Conservation (phyloP, 2,113 vertebrate genomes). For the Toxostoma redivivum region DNA sequence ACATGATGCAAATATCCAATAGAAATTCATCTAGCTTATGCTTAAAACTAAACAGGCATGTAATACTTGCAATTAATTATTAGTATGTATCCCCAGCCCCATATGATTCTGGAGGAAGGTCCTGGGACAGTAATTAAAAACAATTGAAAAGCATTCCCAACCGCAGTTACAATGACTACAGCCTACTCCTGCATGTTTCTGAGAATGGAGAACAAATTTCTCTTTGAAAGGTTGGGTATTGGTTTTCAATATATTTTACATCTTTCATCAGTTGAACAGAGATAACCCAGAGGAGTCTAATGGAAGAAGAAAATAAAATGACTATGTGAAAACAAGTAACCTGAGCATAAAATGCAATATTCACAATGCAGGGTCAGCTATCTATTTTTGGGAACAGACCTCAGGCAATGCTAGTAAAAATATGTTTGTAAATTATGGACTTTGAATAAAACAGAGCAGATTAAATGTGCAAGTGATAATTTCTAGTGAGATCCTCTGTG, state of each 20-base stretch:
- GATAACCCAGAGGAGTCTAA: not conserved
- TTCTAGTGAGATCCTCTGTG: not conserved
- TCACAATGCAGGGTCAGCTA: not conserved
- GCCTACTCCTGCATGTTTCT: not conserved
- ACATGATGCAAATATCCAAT: not conserved
- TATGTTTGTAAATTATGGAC: conserved; percentile 43
- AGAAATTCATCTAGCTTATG: not conserved
- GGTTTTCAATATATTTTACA: not conserved
- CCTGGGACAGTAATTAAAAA: not conserved
- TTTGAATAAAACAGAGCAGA: conserved; percentile 15
- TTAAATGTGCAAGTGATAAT: conserved; percentile 4
- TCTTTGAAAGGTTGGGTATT: not conserved
- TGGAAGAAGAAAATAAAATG: not conserved
- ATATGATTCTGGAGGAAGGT: not conserved
- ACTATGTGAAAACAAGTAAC: not conserved
- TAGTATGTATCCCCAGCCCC: not conserved
- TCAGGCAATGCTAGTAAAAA: conserved; percentile 24
- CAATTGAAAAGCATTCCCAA: not conserved
- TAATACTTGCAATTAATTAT: not conserved
- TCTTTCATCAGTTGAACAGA: not conserved
- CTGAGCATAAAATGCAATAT: not conserved
- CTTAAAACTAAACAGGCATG: not conserved
- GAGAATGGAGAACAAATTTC: not conserved
- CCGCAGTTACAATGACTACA: not conserved
- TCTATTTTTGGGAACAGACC: not conserved